These are phyloP conservation scores for Drosophila paracracens DNA, from an alignment of 2,888 invertebrate species.

Conservation along the genomic window DNA sequence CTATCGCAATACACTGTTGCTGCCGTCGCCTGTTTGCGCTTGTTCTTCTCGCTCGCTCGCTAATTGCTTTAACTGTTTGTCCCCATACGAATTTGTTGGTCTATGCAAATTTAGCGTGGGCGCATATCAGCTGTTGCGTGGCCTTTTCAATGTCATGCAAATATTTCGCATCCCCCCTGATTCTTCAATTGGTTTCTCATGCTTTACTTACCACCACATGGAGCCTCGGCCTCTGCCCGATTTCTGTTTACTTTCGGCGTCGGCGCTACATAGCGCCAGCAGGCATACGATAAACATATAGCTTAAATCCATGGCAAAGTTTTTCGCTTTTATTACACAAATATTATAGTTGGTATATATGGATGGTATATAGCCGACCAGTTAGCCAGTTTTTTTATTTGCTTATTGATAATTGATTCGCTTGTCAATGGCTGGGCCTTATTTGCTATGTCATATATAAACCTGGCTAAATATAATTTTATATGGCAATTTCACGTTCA, in stretches of 20 bases:
- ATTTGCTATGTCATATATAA: constrained; percentile 26
- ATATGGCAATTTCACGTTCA: constrained; percentile 83
- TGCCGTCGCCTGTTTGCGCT: constrained; percentile 54
- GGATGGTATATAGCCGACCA: constrained; percentile 25
- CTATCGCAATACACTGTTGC: constrained; percentile 6
- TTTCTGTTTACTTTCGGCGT: constrained; percentile 85
- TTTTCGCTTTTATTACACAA: constrained; percentile 37
- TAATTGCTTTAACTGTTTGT: constrained; percentile 63
- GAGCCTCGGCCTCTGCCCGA: constrained; percentile 93
- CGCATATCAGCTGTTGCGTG: constrained; percentile 33
- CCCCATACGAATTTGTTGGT: constrained; percentile 46
- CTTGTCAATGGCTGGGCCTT: constrained; percentile 38
- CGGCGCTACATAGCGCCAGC: constrained; percentile 79
- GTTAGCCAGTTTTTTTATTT: constrained; percentile 39
- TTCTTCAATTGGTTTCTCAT: constrained; percentile 16
- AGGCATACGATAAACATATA: constrained; percentile 80
- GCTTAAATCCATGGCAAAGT: constrained; percentile 82
- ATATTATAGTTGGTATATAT: constrained; percentile 30
- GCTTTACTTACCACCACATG: constrained; percentile 94
- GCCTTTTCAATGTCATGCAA: constrained; percentile 53
- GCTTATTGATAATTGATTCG: constrained; percentile 38
- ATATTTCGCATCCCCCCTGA: background rate
- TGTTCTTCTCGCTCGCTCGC: constrained; percentile 60
- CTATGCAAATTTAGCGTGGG: constrained; percentile 66
- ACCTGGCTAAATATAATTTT: constrained; percentile 45